Evolutionary conservation across 2,797 vertebrate genomes (phyloP).

Genomic region (Rhincodon typus): DNA sequence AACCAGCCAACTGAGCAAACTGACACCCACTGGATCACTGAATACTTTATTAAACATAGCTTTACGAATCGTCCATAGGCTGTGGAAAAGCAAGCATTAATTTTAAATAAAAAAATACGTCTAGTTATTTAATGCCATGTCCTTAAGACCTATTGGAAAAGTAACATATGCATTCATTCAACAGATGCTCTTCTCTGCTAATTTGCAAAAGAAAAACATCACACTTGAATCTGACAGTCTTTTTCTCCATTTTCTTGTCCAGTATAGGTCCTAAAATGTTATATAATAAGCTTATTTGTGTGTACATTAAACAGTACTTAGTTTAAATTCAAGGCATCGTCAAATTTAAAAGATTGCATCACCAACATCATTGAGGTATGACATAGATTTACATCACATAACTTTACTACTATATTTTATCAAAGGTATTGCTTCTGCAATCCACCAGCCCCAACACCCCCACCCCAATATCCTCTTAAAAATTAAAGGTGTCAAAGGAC

Average conservation of each 20-base stretch:
- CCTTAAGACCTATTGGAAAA: not conserved
- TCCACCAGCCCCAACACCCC: too few species aligned
- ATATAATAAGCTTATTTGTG: not conserved
- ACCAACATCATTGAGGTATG: not conserved
- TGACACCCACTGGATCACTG: not conserved
- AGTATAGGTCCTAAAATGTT: not conserved
- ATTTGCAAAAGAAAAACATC: not conserved
- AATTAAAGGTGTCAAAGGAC: not conserved
- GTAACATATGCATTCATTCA: not conserved
- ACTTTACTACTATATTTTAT: not conserved
- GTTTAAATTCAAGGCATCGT: not conserved
- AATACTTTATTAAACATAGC: not conserved
- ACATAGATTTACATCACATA: not conserved
- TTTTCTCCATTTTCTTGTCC: not conserved
- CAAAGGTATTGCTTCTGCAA: not conserved
- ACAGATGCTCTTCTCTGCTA: not conserved
- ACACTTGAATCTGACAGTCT: not conserved
- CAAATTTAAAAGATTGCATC: not conserved
- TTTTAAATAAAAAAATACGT: not conserved
- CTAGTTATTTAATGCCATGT: not conserved
- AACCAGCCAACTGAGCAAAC: too few species aligned
- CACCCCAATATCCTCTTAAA: not conserved
- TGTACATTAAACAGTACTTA: not conserved
- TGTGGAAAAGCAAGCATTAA: not conserved
- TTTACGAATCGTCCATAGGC: not conserved